Base-by-base conservation (phyloP, 2,797 vertebrate genomes). In the Oryzias sinensis region DNA sequence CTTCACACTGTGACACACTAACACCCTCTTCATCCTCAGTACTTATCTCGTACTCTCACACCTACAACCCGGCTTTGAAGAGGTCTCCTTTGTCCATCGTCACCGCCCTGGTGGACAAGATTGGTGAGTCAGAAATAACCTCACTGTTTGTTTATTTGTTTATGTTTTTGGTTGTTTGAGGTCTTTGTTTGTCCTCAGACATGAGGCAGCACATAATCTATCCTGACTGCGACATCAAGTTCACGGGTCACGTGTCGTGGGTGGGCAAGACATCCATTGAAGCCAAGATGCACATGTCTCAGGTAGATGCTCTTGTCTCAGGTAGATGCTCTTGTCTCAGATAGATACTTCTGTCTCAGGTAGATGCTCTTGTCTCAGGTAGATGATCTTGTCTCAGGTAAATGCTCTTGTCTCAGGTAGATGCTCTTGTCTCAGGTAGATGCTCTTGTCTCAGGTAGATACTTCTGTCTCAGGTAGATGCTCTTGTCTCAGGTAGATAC, bases 201-300 rank as follows among this genome's bases (percentile, higher is more conserved):
- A 91, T 97, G 91, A 90, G 92, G 83, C 93, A 94, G 72, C 93
- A 93, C 46, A 65, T 84, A 33, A 91, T 99, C 81, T 91, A 91
- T 53, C 96, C 96, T 0, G 94, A 98, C 80, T 89, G 93, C 33
- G 97, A 99, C 88, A 95, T 99, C 87, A 98, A 96, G 83, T 94
- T 99, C 82, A 94, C 88, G 0, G 97, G 97, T 74, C 95, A 94
- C 5, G 95, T 98, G 81, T 95, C 94, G 8, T 99, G 97, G 97
- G 96, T 97, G 75, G 97, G 97, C 24, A 95, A 82, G 66, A 95
- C 94, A 4, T 99, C 97, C 2, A 97, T 99, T 73, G 97, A 99
- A 89, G 97, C 96, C 74, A 97, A 94, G 90, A 99, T 99, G 94
- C 92, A 93, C 64, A 94, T 99, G 95, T 91, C 93, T n/a, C 97